Conservation (phyloP, 2,113 vertebrate genomes). For the Ptilonorhynchus violaceus region DNA sequence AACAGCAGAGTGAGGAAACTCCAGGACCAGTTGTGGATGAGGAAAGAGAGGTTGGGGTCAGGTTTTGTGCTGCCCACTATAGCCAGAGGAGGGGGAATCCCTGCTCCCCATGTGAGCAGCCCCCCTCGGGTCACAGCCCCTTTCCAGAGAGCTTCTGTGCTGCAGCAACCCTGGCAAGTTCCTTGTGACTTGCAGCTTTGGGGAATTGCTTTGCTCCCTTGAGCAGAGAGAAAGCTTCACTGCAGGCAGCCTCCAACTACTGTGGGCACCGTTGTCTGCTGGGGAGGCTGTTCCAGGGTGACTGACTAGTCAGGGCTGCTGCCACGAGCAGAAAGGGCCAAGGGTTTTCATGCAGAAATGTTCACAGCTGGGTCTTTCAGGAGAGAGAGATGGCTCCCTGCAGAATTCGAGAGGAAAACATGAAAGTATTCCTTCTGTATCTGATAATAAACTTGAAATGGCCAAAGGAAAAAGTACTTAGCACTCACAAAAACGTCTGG, state of each 20-base stretch:
- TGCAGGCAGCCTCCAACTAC: not conserved
- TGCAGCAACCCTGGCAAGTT: not conserved
- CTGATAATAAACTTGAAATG: not conserved
- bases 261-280: fast-evolving
- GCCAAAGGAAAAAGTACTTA: slow-evolving; percentile 47
- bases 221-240: not conserved
- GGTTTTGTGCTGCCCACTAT: not conserved
- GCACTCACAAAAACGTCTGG: not conserved
- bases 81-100: not conserved
- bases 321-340: fast-evolving
- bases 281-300: not conserved
- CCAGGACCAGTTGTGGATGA: fast-evolving
- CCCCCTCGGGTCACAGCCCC: fast-evolving
- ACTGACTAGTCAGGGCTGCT: not conserved
- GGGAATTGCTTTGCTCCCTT: not conserved
- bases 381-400: not conserved
- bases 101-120: fast-evolving
- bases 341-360: not conserved
- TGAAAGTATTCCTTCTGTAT: not conserved
- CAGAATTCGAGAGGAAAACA: not conserved
- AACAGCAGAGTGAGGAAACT: not conserved
- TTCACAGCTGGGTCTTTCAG: not conserved
- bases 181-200: not conserved
- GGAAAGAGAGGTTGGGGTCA: not conserved
- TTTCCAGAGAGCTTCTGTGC: not conserved